Evolutionary conservation across 2,888 invertebrate genomes (phyloP).

Genomic region (Trichopria drosophilae): DNA sequence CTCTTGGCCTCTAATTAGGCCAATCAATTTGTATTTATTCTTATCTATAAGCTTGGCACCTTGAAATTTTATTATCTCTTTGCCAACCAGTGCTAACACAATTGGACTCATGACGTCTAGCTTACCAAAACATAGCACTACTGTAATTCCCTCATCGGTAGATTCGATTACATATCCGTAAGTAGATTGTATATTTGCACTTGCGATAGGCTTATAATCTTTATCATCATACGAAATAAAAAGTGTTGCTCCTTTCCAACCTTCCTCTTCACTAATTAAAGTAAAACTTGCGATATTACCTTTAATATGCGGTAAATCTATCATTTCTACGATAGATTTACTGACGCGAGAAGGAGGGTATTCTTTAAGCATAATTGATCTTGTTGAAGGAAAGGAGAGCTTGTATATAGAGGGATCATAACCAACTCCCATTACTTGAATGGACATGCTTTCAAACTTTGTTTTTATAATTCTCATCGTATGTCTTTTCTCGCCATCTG

Average conservation of each 20-base stretch:
- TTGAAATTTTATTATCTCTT: slow-evolving; percentile 13
- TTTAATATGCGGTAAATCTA: slow-evolving; percentile 12
- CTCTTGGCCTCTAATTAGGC: slow-evolving; percentile 9
- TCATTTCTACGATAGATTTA: slow-evolving; percentile 12
- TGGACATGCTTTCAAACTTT: slow-evolving; percentile 14
- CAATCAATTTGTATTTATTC: slow-evolving; percentile 9
- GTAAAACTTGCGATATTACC: slow-evolving; percentile 13
- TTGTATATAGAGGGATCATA: slow-evolving; percentile 10
- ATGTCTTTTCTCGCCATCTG: no score
- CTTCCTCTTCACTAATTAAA: slow-evolving; percentile 7
- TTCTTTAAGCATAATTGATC: slow-evolving; percentile 12
- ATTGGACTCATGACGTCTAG: slow-evolving; percentile 3
- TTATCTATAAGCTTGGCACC: slow-evolving; percentile 8
- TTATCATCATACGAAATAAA: slow-evolving; percentile 12
- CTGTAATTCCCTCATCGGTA: slow-evolving; percentile 11
- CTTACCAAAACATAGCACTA: slow-evolving; percentile 11
- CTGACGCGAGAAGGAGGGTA: slow-evolving; percentile 15
- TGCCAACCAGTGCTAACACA: slow-evolving; percentile 10
- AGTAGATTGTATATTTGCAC: slow-evolving; percentile 13
- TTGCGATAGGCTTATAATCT: slow-evolving; percentile 16
- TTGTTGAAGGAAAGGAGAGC: slow-evolving; percentile 13
- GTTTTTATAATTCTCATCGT: slow-evolving; percentile 15
- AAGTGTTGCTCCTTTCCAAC: slow-evolving; percentile 13
- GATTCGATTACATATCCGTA: slow-evolving; percentile 15
- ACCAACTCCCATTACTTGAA: slow-evolving; percentile 10